Evolutionary conservation across 2,113 vertebrate species (phyloP).

Genomic region (Sigmodon hispidus): DNA sequence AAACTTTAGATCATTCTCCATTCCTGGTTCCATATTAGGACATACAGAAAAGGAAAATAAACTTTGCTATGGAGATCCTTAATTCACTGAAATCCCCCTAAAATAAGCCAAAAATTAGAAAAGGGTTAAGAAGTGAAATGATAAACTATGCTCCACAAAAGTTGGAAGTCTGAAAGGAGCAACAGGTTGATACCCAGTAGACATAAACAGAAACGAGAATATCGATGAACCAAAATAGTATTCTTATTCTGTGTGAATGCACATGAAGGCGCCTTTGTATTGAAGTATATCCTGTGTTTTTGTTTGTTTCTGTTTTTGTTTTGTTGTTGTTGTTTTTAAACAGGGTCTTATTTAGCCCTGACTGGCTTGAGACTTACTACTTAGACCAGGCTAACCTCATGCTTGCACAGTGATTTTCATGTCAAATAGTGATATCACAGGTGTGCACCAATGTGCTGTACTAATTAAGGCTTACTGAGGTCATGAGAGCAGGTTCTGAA

Average conservation of each 20-base stretch:
- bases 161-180: not conserved
- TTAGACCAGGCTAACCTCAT: not conserved
- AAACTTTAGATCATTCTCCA: not conserved
- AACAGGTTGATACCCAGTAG: not conserved
- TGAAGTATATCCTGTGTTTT: not conserved
- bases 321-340: no score
- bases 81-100: conserved; percentile 41
- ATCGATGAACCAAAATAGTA: not conserved
- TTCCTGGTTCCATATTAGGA: not conserved
- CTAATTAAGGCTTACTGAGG: conserved; percentile 38
- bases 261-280: no score
- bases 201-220: conserved; percentile 16
- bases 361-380: not conserved
- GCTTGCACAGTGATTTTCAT: not conserved
- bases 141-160: not conserved
- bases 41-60: not conserved
- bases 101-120: not conserved
- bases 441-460: not conserved
- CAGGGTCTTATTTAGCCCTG: not conserved
- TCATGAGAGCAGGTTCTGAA: not conserved
- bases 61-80: conserved; percentile 5
- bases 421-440: not conserved
- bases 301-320: no score
- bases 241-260: not conserved
- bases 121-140: conserved; percentile 40